These are phyloP conservation scores for Cephus nigrinus DNA, from an alignment of 2,888 invertebrate genomes.

Conservation along the genomic window DNA sequence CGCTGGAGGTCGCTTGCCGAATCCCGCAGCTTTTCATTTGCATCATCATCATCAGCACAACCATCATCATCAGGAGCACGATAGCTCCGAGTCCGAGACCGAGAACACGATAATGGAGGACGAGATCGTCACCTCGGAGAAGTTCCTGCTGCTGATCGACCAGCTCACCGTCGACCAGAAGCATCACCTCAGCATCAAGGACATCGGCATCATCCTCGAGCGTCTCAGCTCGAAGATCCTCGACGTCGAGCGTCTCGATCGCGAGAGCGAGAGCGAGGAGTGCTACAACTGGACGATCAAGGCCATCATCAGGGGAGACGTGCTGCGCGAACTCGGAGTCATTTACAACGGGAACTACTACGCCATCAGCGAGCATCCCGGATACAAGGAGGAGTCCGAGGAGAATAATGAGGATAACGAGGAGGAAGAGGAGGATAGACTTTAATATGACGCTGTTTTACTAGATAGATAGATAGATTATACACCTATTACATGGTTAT, in stretches of 20 bases:
- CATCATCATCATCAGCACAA: conserved; percentile 39
- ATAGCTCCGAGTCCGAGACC: conserved; percentile 92
- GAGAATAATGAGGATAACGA: conserved; percentile 86
- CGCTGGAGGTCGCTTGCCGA: conserved; percentile 40
- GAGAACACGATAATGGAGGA: conserved; percentile 94
- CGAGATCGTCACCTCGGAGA: conserved; percentile 89
- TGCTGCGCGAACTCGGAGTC: conserved; percentile 89
- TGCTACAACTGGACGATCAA: conserved; percentile 98
- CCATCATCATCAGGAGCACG: conserved; percentile 72
- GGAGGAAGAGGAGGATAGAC: conserved; percentile 81
- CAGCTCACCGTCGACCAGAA: conserved; percentile 93
- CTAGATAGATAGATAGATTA: conserved; percentile 55
- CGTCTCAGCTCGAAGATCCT: conserved; percentile 92
- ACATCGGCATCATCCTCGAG: conserved; percentile 94
- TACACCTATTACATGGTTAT: conserved; percentile 57
- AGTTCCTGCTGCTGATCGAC: conserved; percentile 92
- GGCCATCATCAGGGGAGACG: conserved; percentile 92
- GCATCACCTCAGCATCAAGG: conserved; percentile 91
- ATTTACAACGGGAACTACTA: conserved; percentile 96
- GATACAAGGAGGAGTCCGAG: conserved; percentile 90
- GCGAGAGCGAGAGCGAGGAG: conserved; percentile 92
- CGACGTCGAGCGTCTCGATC: conserved; percentile 91
- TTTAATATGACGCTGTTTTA: conserved; percentile 63
- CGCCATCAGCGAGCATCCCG: conserved; percentile 94
- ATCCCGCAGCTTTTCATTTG: conserved; percentile 41